Percentiles rank a stretch among this genome's conserved stretches.
phyloP scores from a whole-genome alignment of 2,113 vertebrate species.

The Salvator merianae region DNA sequence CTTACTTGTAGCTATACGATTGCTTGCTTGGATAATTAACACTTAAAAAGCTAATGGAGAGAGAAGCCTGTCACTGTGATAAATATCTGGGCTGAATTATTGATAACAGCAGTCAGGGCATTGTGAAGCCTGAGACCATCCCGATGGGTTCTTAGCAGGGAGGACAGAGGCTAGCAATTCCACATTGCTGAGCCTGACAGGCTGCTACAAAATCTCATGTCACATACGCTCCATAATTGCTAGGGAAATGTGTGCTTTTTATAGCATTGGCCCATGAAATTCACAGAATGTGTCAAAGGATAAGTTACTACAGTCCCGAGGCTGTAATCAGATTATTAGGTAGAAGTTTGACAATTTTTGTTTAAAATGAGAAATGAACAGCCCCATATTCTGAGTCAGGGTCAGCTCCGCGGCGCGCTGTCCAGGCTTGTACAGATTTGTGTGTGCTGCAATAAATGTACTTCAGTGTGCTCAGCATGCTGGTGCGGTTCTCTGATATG shows the following conservation, averaged over 20 bases:
- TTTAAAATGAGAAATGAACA: constrained; percentile 66
- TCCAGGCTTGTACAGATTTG: neutral
- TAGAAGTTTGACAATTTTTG: constrained; percentile 76
- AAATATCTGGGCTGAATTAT: constrained; percentile 58
- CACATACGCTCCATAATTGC: constrained; percentile 73
- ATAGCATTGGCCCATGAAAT: constrained; percentile 77
- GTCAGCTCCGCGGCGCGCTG: neutral
- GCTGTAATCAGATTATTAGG: constrained; percentile 80
- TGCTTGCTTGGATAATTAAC: constrained; percentile 40
- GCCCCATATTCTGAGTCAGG: constrained; percentile 21
- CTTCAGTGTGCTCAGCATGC: neutral
- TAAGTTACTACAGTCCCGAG: constrained; percentile 80
- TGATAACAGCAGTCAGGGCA: constrained; percentile 52
- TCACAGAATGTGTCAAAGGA: constrained; percentile 79
- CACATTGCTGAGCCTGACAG: constrained; percentile 62
- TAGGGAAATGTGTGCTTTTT: constrained; percentile 78
- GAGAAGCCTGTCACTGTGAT: constrained; percentile 15
- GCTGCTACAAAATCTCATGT: constrained; percentile 68
- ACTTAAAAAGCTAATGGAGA: constrained; percentile 32
- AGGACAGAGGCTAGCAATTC: constrained; percentile 34
- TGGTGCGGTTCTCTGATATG: neutral
- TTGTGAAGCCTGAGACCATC: constrained; percentile 52
- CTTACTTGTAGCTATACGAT: constrained; percentile 6
- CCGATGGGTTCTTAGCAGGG: neutral
- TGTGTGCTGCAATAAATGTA: neutral